Evolutionary conservation across 2,888 invertebrate species (phyloP).

Genomic region (Athripsodes cinereus): DNA sequence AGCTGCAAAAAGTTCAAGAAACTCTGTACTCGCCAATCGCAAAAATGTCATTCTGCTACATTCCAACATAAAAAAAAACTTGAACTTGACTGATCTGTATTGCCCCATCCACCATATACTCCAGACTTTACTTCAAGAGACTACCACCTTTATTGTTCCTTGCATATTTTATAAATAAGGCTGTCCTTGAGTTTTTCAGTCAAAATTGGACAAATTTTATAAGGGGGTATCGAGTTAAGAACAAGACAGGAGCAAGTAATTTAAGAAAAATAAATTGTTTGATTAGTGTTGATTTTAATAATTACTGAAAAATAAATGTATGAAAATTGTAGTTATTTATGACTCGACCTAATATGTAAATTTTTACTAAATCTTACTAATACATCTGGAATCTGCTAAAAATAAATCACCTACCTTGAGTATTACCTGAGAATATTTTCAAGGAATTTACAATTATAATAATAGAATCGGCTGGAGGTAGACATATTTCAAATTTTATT

Average conservation of each 20-base stretch:
- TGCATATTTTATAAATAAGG: background rate
- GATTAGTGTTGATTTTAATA: background rate
- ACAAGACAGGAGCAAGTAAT: background rate
- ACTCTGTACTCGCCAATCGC: background rate
- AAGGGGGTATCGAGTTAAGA: background rate
- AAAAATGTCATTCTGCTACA: background rate
- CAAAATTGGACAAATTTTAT: background rate
- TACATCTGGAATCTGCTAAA: no score
- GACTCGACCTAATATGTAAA: no score
- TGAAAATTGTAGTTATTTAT: no score
- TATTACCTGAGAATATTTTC: no score
- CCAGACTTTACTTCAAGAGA: background rate
- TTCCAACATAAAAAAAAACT: background rate
- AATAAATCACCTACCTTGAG: no score
- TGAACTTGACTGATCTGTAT: background rate
- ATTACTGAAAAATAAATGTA: background rate
- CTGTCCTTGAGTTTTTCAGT: background rate
- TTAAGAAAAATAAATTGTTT: background rate
- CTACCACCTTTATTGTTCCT: background rate
- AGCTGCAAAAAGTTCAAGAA: background rate
- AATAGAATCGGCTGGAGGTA: no score
- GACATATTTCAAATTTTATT: no score
- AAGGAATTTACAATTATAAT: no score
- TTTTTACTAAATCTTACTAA: no score
- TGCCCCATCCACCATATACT: background rate